phyloP scores from a whole-genome alignment of 2,888 invertebrate genomes.

The Acanthococcus lagerstroemiae region DNA sequence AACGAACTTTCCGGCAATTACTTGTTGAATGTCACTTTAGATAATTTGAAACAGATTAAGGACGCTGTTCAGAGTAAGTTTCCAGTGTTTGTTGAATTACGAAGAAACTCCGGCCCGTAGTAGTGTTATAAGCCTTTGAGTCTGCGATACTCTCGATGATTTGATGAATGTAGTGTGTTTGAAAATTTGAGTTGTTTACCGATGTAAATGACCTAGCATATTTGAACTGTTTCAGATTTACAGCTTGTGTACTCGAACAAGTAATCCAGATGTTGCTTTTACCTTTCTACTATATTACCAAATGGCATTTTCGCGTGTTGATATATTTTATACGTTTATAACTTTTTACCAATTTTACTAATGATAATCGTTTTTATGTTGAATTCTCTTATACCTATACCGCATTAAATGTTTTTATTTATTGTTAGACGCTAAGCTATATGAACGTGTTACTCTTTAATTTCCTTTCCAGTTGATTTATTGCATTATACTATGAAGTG shows the following conservation, averaged over 20 bases:
- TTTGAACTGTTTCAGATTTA: neutral
- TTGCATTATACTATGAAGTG: too few species aligned
- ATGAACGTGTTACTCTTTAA: too few species aligned
- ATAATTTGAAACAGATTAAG: constrained; percentile 18
- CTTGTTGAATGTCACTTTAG: constrained; percentile 8
- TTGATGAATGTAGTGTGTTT: too few species aligned
- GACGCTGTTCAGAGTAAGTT: constrained; percentile 15
- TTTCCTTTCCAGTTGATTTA: too few species aligned
- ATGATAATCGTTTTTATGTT: neutral
- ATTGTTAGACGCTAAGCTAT: too few species aligned
- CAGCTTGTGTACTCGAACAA: neutral
- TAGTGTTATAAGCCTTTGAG: too few species aligned
- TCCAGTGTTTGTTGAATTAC: neutral
- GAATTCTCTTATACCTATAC: neutral
- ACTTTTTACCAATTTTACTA: neutral
- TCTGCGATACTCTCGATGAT: too few species aligned
- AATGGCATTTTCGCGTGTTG: neutral
- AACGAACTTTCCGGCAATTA: constrained; percentile 10
- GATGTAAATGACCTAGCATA: neutral
- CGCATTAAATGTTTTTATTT: neutral
- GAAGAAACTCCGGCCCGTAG: neutral
- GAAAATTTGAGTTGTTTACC: neutral
- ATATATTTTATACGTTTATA: neutral
- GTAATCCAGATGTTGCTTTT: neutral
- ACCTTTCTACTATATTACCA: neutral